A percentile compares a stretch with the other conserved stretches of the same genome.
These are phyloP conservation scores for Melanostigma gelatinosum DNA, from an alignment of 2,113 vertebrate species.

Conservation along the genomic window DNA sequence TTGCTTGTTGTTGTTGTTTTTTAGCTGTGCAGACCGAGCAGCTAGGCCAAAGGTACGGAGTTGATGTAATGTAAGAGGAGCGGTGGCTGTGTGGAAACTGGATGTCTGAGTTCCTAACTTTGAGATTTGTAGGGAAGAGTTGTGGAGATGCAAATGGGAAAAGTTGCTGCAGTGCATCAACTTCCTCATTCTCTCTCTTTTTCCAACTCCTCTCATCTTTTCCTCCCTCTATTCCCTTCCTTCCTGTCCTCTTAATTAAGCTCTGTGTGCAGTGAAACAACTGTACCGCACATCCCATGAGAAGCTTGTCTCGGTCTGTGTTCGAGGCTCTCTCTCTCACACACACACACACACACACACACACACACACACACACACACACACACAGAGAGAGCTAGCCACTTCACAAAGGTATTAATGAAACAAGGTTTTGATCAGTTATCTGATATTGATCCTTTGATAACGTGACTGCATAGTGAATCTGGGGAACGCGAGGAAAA, in stretches of 20 bases:
- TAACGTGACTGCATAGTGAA: slow-evolving; percentile 15
- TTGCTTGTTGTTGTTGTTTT: background rate
- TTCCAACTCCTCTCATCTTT: background rate
- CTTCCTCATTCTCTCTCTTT: slow-evolving; percentile 2
- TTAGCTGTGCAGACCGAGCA: slow-evolving; percentile 26
- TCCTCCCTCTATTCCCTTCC: slow-evolving; percentile 1
- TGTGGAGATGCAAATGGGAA: slow-evolving; percentile 18
- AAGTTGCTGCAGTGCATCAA: slow-evolving; percentile 38
- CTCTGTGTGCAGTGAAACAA: slow-evolving; percentile 63
- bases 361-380: slow-evolving; percentile 1
- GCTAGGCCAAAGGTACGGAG: background rate
- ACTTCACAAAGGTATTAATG: slow-evolving; percentile 27
- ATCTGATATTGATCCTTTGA: slow-evolving; percentile 33
- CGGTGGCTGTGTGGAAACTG: slow-evolving; percentile 18
- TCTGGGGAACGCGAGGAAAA: background rate
- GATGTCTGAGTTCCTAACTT: slow-evolving; percentile 14
- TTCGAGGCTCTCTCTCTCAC: background rate
- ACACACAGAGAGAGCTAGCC: background rate
- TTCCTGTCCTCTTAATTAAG: slow-evolving; percentile 56
- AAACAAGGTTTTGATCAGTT: slow-evolving; percentile 24
- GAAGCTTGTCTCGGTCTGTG: slow-evolving; percentile 27
- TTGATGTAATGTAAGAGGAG: slow-evolving; percentile 10
- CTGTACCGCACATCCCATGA: slow-evolving; percentile 49
- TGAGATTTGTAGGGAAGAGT: slow-evolving; percentile 20
- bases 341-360: background rate